Evolutionary conservation across 2,113 vertebrate species (phyloP).

Genomic region (Circaetus cinerascens): DNA sequence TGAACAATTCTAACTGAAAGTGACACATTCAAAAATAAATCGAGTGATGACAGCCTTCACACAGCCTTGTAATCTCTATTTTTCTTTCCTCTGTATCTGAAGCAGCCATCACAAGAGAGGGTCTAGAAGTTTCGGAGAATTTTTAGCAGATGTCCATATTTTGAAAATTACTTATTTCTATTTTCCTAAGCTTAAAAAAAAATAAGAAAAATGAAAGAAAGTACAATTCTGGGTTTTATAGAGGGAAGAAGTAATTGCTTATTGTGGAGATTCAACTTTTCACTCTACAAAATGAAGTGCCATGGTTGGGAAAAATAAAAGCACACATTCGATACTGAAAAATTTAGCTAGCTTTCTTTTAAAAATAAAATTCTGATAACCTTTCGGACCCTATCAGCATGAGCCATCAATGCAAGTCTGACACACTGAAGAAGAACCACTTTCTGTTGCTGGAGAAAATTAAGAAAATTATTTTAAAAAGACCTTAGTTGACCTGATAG

Average conservation of each 20-base stretch:
- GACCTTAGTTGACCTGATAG: constrained; percentile 69
- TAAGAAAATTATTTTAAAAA: constrained; percentile 40
- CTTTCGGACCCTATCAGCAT: background rate
- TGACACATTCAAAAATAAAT: background rate
- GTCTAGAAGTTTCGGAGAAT: background rate
- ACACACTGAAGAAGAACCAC: background rate
- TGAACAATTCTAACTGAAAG: background rate
- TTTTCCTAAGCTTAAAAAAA: background rate
- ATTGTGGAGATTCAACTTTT: background rate
- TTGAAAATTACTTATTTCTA: background rate
- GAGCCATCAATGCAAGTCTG: background rate
- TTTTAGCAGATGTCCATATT: background rate
- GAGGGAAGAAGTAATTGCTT: background rate
- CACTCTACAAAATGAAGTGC: background rate
- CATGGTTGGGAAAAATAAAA: background rate
- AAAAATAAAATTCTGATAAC: background rate
- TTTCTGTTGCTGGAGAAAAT: background rate
- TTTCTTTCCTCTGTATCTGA: background rate
- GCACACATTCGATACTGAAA: background rate
- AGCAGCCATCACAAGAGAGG: background rate
- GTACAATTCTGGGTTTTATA: background rate
- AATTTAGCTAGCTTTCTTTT: background rate
- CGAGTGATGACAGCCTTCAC: background rate
- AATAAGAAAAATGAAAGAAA: background rate
- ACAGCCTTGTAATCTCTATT: background rate